Conservation (phyloP, 2,888 invertebrate species). For the Napeogenes inachia region DNA sequence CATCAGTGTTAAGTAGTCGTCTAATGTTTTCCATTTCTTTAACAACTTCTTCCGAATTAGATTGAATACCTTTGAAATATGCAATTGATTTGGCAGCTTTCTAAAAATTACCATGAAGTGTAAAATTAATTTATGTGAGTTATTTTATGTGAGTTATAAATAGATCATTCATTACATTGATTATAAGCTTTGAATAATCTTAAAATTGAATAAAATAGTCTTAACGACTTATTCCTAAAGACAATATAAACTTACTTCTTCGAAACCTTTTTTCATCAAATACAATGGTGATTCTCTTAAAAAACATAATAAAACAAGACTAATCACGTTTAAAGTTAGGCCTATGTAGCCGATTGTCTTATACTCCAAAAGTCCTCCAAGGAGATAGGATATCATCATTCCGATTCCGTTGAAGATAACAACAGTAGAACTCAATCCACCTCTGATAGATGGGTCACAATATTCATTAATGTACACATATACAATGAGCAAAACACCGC, state of each 20-base stretch:
- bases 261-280: conserved; percentile 18
- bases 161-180: too few relatives aligned
- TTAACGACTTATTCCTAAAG: neutral
- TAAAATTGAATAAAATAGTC: neutral
- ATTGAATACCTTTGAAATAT: neutral
- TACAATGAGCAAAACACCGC: conserved; percentile 36
- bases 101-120: neutral
- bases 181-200: neutral
- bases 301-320: conserved; percentile 33
- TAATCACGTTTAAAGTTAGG: conserved; percentile 35
- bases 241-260: neutral
- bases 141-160: too few relatives aligned
- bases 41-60: neutral
- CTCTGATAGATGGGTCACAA: conserved; percentile 27
- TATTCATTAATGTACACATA: conserved; percentile 31
- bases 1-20: neutral
- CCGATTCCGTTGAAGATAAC: conserved; percentile 24
- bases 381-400: conserved; percentile 29
- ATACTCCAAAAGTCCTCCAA: conserved; percentile 47
- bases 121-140: too few relatives aligned
- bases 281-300: conserved; percentile 43
- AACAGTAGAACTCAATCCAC: conserved; percentile 21
- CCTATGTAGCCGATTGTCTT: conserved; percentile 41
- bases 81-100: neutral
- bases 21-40: neutral